A percentile compares a stretch with the other conserved stretches of the same genome.
Evolutionary conservation across 2,797 vertebrate genomes (phyloP).

Genomic region (Melanotaenia maccullochi): DNA sequence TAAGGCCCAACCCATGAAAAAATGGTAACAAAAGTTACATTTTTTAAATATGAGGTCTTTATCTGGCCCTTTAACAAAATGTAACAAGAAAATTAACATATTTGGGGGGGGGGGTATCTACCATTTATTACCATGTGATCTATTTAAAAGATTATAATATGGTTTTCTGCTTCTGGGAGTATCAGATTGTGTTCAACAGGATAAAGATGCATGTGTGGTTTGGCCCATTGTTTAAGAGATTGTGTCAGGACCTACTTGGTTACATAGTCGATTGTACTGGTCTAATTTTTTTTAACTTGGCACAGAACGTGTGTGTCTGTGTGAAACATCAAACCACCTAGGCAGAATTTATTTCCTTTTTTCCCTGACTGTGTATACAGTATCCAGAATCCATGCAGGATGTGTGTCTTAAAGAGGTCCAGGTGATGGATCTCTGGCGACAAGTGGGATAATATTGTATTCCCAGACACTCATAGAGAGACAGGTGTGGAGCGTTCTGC

Average conservation of each 20-base stretch:
- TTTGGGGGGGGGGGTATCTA: no score
- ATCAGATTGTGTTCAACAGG: no score
- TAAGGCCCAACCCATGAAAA: no score
- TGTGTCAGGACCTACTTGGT: slow-evolving; percentile 47
- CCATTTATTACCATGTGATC: no score
- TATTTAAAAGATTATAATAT: no score
- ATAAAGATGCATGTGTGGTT: neutral
- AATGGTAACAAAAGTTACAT: no score
- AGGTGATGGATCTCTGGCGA: slow-evolving; percentile 43
- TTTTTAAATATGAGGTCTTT: no score
- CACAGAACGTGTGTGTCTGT: neutral
- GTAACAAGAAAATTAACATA: no score
- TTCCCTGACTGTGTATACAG: neutral
- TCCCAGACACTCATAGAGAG: slow-evolving; percentile 24
- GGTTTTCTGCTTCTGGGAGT: no score
- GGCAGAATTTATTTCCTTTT: neutral
- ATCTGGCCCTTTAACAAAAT: no score
- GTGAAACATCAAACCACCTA: slow-evolving; percentile 1
- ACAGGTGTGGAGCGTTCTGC: slow-evolving; percentile 49
- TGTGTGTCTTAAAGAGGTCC: slow-evolving; percentile 28
- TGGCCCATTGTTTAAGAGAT: slow-evolving; percentile 46
- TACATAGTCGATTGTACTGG: slow-evolving; percentile 17
- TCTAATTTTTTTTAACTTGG: slow-evolving; percentile 6
- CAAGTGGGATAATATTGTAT: slow-evolving; percentile 58
- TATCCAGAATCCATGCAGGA: slow-evolving; percentile 10